Evolutionary conservation across 2,797 vertebrate species (phyloP), one percentile per base, ranked within the genome.

Genomic region (Girardinus metallicus): DNA sequence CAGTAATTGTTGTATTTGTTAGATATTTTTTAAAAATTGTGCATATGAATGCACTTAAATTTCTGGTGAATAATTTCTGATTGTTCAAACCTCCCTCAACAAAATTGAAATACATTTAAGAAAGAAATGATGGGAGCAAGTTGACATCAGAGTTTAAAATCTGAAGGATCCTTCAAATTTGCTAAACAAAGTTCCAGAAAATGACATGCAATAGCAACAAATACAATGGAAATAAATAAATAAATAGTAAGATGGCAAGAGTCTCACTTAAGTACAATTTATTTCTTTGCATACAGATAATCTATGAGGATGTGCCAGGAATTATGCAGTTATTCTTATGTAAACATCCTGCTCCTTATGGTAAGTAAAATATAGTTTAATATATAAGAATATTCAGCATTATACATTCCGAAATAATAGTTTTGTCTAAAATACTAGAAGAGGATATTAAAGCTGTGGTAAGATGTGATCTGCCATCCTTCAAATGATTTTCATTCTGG

Each of bases 401-500:
- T 77, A 75, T 85, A 3, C 29, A 78, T 80, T 26, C 70, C 55
- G 1, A 79, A 80, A 80, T 41, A 75, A 88, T 53, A 80, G 55
- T 80, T 57, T 81, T 31, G 29, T 83, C 53, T 74, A 44, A 75
- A 3, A 74, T 77, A 39, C 21, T 72, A 75, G 79, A 88, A 89
- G 80, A 83, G 29, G 9, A 78, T 53, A 36, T 79, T 73, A 73
- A 79, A 82, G 74, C 75, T 29, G 1, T 51, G 68, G 26, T 80
- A 39, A 82, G 80, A 81, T 23, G 68, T 49, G 44, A 89, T 23
- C 11, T 74, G 5, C 34, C 41, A 23, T 64, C 72, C 73, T 89
- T 91, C 90, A 80, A 80, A 85, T 87, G 85, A 83, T 82, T 83
- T 84, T 87, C 18, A 83, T 83, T 88, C 84, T 89, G 78, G 83